Base-by-base conservation (phyloP, 2,113 vertebrate genomes). In the Carassius auratus region DNA sequence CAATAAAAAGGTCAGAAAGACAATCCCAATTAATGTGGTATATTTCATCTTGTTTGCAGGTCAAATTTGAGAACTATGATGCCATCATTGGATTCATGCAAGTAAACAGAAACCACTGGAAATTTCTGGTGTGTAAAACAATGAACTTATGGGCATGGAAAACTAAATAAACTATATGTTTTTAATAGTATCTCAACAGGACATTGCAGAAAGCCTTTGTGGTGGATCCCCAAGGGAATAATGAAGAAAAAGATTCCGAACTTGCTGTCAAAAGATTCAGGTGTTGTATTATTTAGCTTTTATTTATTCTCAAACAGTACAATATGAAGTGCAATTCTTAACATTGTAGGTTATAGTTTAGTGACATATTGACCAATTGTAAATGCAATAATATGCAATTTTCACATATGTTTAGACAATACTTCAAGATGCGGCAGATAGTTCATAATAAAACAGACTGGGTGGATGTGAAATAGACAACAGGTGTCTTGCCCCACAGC, bases 111-210 rank as follows among this genome's bases (percentile, higher is more conserved):
- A 73, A 73, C 17, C 69, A 73, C 36, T 73, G 69, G 69, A 73
- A 73, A 45, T 73, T 73, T 42, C 69, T 73, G 69, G 69, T 73
- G 33, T 38, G 30, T 69, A 69, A 69, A 69, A 69, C 66, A 14
- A 69, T 69, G 36, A 26, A 68, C 33, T 38, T 71, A 36, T 19
- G 17, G 15, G 38, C 33, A 71, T 71, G 5, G 66, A 36, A 71
- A 38, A 14, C 33, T 71, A 38, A 42, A 17, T 14, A 73, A 73
- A 73, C 69, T 42, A 42, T 71, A 36, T 71, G 26, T 48, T 69
- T 69, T 19, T 71, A 71, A 69, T 15, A 69, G 66, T 69, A 36
- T 33, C 66, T 69, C 66, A 36, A 69, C 0, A 69, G 66, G 26
- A 33, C 30, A 69, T 15, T 15, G 26, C 66, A 69, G 26, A 69